Conservation (phyloP, 2,888 invertebrate genomes). For the Hydropsyche betteni region DNA sequence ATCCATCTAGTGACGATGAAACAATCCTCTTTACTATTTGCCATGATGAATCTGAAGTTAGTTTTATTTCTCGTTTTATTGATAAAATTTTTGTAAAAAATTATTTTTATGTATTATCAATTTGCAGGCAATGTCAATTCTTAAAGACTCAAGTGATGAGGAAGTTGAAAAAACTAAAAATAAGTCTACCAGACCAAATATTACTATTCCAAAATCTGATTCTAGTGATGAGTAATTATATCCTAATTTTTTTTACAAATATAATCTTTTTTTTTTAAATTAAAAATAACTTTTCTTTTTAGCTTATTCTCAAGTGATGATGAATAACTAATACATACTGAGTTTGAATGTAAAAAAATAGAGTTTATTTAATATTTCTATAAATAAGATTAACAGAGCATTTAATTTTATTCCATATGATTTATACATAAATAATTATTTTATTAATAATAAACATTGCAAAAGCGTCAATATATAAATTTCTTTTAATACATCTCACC, state of each 20-base stretch:
- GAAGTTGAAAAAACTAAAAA: conserved; percentile 23
- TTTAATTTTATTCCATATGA: too few species aligned
- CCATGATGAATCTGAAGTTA: conserved; percentile 56
- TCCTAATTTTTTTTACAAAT: not conserved
- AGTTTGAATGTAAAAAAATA: too few species aligned
- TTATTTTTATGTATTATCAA: not conserved
- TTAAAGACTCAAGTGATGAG: conserved; percentile 53
- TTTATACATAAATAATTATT: too few species aligned
- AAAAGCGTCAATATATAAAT: too few species aligned
- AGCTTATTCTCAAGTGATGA: conserved; percentile 37
- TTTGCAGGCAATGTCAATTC: conserved; percentile 59
- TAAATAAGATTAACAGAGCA: too few species aligned
- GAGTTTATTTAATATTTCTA: too few species aligned
- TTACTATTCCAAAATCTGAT: conserved; percentile 64
- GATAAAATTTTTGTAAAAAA: not conserved
- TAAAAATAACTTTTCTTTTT: conserved; percentile 1
- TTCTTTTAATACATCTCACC: too few species aligned
- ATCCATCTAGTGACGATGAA: conserved; percentile 55
- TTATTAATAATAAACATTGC: too few species aligned
- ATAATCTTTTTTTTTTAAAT: not conserved
- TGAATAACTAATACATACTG: not conserved
- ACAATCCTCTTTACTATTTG: conserved; percentile 63
- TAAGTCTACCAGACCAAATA: conserved; percentile 53
- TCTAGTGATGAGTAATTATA: conserved; percentile 61
- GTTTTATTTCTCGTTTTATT: not conserved